Evolutionary conservation across 2,797 vertebrate genomes (phyloP).

Genomic region (Psittacula derbiana): DNA sequence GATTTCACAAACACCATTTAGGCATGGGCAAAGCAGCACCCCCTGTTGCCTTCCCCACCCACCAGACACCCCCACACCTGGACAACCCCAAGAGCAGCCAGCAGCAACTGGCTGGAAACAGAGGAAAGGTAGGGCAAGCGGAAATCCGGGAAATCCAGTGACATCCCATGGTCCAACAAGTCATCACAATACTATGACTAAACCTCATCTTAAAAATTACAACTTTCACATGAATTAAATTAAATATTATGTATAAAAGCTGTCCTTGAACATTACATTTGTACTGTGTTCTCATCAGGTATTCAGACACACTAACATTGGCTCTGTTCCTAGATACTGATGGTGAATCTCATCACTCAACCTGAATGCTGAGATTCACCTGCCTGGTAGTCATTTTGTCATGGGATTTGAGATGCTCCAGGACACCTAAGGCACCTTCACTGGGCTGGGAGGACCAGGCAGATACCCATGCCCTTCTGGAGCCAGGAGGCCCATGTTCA

Average conservation of each 20-base stretch:
- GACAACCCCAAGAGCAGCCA: not conserved
- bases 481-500: not conserved
- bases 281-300: not conserved
- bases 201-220: not conserved
- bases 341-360: not conserved
- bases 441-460: not conserved
- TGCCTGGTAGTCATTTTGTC: not conserved
- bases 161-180: not conserved
- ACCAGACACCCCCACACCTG: not conserved
- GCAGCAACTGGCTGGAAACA: not conserved
- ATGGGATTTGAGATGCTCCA: not conserved
- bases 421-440: not conserved
- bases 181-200: not conserved
- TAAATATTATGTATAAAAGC: not conserved
- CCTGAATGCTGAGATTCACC: not conserved
- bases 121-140: fast-evolving
- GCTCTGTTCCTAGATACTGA: not conserved
- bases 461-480: not conserved
- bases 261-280: not conserved
- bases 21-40: fast-evolving
- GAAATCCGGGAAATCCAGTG: not conserved
- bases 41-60: not conserved
- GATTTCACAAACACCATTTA: not conserved
- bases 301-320: fast-evolving
- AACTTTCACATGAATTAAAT: not conserved